Percentiles rank a stretch among this genome's conserved stretches.
phyloP scores from a whole-genome alignment of 2,113 vertebrate genomes.

The Bos javanicus region DNA sequence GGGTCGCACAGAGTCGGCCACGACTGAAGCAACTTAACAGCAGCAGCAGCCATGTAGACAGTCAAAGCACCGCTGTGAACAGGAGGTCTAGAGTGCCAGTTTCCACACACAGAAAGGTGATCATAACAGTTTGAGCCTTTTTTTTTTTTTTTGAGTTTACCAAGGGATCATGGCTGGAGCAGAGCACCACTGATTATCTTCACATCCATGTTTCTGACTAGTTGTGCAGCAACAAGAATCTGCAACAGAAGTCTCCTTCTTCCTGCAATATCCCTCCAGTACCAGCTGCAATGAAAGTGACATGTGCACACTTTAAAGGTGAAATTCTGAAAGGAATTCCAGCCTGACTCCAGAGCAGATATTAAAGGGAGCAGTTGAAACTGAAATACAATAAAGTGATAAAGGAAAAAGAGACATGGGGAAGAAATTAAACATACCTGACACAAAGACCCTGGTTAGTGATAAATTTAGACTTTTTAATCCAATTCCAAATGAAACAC shows the following conservation, averaged over 20 bases:
- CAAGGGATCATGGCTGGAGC: neutral
- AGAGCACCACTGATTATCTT: neutral
- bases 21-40: too few relatives aligned
- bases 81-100: neutral
- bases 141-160: neutral
- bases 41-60: neutral
- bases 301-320: neutral
- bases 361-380: neutral
- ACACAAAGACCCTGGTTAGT: neutral
- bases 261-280: neutral
- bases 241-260: neutral
- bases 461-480: neutral
- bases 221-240: neutral
- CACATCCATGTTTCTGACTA: neutral
- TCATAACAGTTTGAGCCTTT: neutral
- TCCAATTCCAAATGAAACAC: neutral
- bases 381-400: neutral
- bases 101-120: neutral
- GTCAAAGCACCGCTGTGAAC: neutral
- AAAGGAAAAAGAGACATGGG: neutral
- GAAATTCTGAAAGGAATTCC: neutral
- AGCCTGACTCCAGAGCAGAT: neutral
- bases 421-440: neutral
- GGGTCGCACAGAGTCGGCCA: too few relatives aligned
- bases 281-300: neutral